Conservation (phyloP, 2,113 vertebrate genomes). For the Eulacestoma nigropectus region DNA sequence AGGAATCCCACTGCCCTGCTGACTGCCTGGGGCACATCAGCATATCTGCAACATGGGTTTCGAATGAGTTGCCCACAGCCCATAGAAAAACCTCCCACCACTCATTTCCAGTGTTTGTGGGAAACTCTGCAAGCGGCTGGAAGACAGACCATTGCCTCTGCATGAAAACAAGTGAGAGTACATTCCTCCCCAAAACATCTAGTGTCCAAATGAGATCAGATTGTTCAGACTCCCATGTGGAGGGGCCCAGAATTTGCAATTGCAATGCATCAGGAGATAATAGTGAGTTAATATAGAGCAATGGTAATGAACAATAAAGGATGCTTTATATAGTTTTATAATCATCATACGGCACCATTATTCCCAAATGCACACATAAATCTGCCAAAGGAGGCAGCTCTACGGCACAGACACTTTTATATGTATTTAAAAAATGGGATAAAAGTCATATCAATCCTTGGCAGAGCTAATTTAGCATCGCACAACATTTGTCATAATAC, state of each 20-base stretch:
- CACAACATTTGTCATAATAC: slow-evolving; percentile 30
- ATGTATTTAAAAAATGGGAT: slow-evolving; percentile 26
- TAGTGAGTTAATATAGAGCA: slow-evolving; percentile 26
- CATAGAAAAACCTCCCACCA: background rate
- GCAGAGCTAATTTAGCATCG: slow-evolving; percentile 36
- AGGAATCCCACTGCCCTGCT: background rate
- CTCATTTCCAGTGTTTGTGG: background rate
- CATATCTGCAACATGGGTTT: background rate
- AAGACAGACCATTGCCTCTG: background rate
- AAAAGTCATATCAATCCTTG: slow-evolving; percentile 27
- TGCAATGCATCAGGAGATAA: slow-evolving; percentile 38
- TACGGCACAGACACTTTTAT: slow-evolving; percentile 16
- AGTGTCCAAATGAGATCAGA: background rate
- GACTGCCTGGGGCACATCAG: background rate
- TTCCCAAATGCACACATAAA: slow-evolving; percentile 43
- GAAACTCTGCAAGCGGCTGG: background rate
- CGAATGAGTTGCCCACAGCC: background rate
- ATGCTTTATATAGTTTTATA: slow-evolving; percentile 51
- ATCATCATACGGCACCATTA: slow-evolving; percentile 34
- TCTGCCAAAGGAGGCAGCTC: slow-evolving; percentile 34
- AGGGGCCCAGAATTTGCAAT: background rate
- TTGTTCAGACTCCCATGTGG: background rate
- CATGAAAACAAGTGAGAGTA: background rate
- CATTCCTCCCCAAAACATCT: background rate
- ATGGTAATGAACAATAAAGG: slow-evolving; percentile 56